These are phyloP conservation scores for Orthosia incerta DNA, from an alignment of 2,888 invertebrate species.

Conservation along the genomic window DNA sequence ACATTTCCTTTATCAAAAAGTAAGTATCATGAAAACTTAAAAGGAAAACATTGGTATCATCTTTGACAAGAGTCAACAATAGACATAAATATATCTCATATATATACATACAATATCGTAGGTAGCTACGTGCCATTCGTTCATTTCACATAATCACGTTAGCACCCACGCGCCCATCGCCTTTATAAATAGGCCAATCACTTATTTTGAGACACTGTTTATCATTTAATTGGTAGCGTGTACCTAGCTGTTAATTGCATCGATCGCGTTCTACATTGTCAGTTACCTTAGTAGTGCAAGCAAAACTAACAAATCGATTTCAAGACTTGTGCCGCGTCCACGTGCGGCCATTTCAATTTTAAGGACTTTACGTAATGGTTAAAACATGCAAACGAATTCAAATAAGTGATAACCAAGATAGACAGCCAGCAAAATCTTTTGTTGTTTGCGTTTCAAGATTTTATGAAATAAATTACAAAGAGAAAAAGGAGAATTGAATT, in stretches of 20 bases:
- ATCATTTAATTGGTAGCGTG: slow-evolving; percentile 12
- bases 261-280: not conserved
- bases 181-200: slow-evolving; percentile 37
- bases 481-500: not conserved
- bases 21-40: slow-evolving; percentile 1
- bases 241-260: slow-evolving; percentile 1
- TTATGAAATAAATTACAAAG: not conserved
- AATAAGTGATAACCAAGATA: slow-evolving; percentile 1
- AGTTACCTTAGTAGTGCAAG: slow-evolving; percentile 5
- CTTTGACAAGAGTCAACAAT: not conserved
- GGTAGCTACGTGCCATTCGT: slow-evolving; percentile 14
- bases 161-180: slow-evolving; percentile 40
- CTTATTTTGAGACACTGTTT: slow-evolving; percentile 43
- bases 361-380: slow-evolving; percentile 35
- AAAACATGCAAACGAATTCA: slow-evolving; percentile 23
- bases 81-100: not conserved
- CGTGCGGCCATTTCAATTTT: slow-evolving; percentile 48
- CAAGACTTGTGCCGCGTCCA: slow-evolving; percentile 23
- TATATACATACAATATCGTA: not conserved
- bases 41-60: not conserved
- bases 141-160: slow-evolving; percentile 58
- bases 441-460: not conserved
- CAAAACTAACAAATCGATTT: slow-evolving; percentile 21
- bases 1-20: slow-evolving; percentile 27
- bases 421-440: not conserved